These are phyloP conservation scores for Drosophila sordidapex DNA, from an alignment of 2,888 invertebrate species.

Conservation along the genomic window DNA sequence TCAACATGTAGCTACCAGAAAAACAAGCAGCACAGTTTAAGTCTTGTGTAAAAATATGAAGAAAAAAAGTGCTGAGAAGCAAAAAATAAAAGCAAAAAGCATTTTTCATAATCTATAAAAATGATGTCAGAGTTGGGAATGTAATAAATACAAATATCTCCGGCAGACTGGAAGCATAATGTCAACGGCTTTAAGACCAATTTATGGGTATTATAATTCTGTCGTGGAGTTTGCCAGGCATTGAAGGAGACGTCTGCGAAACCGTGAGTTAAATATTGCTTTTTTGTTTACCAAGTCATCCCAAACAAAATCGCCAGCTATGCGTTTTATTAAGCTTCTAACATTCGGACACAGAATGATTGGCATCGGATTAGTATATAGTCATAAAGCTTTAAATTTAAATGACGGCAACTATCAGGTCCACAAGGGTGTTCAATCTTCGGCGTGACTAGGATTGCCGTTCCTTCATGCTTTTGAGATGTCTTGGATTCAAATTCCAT, in stretches of 20 bases:
- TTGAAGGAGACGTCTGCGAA: neutral
- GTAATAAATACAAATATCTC: neutral
- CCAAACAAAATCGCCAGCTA: neutral
- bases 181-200: neutral
- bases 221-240: neutral
- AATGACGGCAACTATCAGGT: too few species aligned
- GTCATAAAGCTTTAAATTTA: neutral
- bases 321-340: neutral
- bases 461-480: too few species aligned
- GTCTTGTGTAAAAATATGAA: neutral
- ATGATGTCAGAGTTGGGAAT: neutral
- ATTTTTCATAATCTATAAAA: neutral
- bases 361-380: neutral
- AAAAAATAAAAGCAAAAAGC: neutral
- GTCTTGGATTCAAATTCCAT: neutral
- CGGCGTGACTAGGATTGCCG: too few species aligned
- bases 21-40: neutral
- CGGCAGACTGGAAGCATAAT: neutral
- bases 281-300: neutral
- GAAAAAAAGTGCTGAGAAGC: neutral
- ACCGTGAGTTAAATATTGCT: neutral
- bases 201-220: neutral
- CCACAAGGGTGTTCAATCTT: too few species aligned
- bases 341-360: neutral
- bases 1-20: conserved; percentile 1